Conservation (phyloP, 2,797 vertebrate species). For the Heliangelus exortis region DNA sequence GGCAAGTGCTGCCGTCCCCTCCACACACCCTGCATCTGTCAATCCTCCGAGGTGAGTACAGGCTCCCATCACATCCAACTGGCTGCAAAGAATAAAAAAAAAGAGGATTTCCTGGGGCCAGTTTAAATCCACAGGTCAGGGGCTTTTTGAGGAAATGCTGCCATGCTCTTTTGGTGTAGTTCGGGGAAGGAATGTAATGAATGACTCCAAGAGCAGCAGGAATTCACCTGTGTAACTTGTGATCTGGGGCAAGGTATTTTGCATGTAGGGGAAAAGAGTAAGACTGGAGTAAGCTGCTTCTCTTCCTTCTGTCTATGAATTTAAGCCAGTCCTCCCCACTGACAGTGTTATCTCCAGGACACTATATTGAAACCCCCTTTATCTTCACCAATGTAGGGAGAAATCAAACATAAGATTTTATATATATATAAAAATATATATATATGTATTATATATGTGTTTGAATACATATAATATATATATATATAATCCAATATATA, state of each 20-base stretch:
- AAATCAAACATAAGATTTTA: neutral
- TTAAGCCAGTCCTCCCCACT: neutral
- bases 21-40: slow-evolving; percentile 90
- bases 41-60: slow-evolving; percentile 85
- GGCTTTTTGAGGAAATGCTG: neutral
- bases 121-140: neutral
- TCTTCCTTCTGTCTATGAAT: neutral
- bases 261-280: neutral
- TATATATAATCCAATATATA: too few relatives aligned
- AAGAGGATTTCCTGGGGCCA: neutral
- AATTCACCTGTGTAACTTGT: neutral
- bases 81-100: slow-evolving; percentile 76
- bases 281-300: neutral
- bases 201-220: neutral
- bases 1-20: slow-evolving; percentile 88
- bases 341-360: neutral
- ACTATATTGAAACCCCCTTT: neutral
- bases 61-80: slow-evolving; percentile 88
- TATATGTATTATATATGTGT: too few relatives aligned
- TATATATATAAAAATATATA: too few relatives aligned
- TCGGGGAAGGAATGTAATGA: neutral
- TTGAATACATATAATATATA: too few relatives aligned
- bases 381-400: neutral
- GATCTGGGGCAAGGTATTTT: neutral
- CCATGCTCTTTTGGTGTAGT: neutral